Evolutionary conservation across 2,888 invertebrate genomes (phyloP).

Genomic region (Orthosia gracilis): DNA sequence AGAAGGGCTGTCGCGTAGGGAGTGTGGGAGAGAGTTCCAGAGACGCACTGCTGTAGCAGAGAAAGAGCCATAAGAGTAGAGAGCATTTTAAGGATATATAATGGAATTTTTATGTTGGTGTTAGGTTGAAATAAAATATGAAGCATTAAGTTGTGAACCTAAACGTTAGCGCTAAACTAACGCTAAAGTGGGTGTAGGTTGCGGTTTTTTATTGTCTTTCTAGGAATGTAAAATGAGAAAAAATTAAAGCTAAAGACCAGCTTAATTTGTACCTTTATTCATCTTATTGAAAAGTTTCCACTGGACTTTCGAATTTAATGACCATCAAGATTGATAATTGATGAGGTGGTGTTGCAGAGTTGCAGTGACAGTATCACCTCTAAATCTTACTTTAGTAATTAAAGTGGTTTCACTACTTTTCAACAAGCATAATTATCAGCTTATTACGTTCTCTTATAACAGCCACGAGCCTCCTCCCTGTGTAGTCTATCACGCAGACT

Average conservation of each 20-base stretch:
- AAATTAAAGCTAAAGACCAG: not conserved
- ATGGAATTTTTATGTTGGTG: constrained; percentile 1
- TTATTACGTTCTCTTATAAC: too few relatives aligned
- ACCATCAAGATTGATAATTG: not conserved
- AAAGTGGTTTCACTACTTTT: not conserved
- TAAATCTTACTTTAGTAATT: not conserved
- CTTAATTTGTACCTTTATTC: not conserved
- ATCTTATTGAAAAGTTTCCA: not conserved
- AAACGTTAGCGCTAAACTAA: too few relatives aligned
- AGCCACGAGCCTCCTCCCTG: too few relatives aligned
- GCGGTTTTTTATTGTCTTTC: not conserved
- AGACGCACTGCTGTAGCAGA: too few relatives aligned
- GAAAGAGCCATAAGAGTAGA: too few relatives aligned
- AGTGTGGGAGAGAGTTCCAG: too few relatives aligned
- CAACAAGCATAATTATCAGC: not conserved
- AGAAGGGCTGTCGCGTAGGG: too few relatives aligned
- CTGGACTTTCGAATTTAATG: not conserved
- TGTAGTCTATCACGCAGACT: too few relatives aligned
- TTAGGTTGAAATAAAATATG: not conserved
- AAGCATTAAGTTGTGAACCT: not conserved
- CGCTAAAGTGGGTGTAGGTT: too few relatives aligned
- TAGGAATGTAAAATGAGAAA: not conserved
- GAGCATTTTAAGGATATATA: constrained; percentile 5
- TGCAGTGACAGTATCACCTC: not conserved
- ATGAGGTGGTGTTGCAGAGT: not conserved